Evolutionary conservation across 2,113 vertebrate genomes (phyloP).

Genomic region (Chaenocephalus aceratus): DNA sequence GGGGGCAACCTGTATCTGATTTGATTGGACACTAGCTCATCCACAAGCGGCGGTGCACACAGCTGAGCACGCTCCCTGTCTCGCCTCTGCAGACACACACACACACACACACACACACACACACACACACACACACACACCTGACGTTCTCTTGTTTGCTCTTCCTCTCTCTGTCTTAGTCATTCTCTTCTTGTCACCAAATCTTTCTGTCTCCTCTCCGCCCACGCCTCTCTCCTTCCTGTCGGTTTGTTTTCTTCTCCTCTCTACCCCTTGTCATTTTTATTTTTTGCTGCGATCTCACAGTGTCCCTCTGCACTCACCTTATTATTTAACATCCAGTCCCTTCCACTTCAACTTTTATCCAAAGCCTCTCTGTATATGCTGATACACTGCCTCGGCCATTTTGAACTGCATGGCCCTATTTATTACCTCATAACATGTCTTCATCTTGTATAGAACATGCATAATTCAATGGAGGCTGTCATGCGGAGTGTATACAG

Average conservation of each 20-base stretch:
- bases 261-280: constrained; percentile 7
- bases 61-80: constrained; percentile 1
- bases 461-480: constrained; percentile 17
- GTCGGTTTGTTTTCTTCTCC: constrained; percentile 53
- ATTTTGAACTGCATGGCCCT: constrained; percentile 20
- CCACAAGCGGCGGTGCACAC: constrained; percentile 44
- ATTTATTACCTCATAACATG: constrained; percentile 27
- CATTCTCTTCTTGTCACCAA: constrained; percentile 68
- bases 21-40: constrained; percentile 68
- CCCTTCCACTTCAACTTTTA: constrained; percentile 32
- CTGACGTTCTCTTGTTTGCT: constrained; percentile 31
- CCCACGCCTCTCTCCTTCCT: constrained; percentile 46
- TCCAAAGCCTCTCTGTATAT: constrained; percentile 6
- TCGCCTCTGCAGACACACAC: neutral
- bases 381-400: constrained; percentile 19
- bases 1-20: constrained; percentile 61
- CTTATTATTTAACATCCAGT: neutral
- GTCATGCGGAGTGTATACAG: constrained; percentile 16
- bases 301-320: neutral
- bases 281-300: neutral
- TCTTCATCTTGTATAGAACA: neutral
- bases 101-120: constrained; percentile 11
- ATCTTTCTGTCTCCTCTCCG: constrained; percentile 58
- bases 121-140: constrained; percentile 9
- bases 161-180: constrained; percentile 52